Evolutionary conservation across 1,140 invertebrate species (phyloP), one percentile per base, ranked within the genome.

Genomic region (Drosophila arizonae): DNA sequence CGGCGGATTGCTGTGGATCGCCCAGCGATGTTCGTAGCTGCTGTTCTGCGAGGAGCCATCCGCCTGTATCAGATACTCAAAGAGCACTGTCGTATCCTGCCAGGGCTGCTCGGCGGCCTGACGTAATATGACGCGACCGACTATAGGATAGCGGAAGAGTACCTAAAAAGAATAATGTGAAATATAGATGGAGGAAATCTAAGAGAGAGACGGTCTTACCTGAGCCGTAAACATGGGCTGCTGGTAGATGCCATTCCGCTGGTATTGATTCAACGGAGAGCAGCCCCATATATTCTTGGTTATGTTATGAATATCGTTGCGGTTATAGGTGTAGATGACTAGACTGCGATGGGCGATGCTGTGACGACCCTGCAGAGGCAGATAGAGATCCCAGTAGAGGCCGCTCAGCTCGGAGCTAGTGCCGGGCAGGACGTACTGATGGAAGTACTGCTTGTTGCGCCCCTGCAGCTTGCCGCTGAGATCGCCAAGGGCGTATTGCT

Each of bases 401-500:
- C 95, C 95, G 77, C 92, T 95, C 4, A 96, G 92, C 91, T 96
- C 95, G 15, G 94, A 94, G 51, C 95, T 95, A 21, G 93, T 85
- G 5, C 94, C 95, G 0, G 94, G 93, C 58, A 96, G 91, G 33
- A 95, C 93, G 73, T 95, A 94, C 75, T 93, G 93, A 80, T 95
- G 95, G 85, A 94, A 93, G 21, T 95, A 93, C 55, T 94, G 94
- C 81, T 96, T 95, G 11, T 95, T 95, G 43, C 95, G 93, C 9
- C 93, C 94, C 77, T 96, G 94, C 57, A 96, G 94, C 92, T 99
- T 99, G 6, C 97, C 97, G 57, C 97, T 96, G 4, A 99, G 92
- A 92, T 99, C 97, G 0, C 97, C 97, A 11, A 98, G 92, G 4
- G 96, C 94, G 84, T 98, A 98, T 84, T 97, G 95, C 91, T 98